Evolutionary conservation across 2,797 vertebrate genomes (phyloP).

Genomic region (Argentina silus): DNA sequence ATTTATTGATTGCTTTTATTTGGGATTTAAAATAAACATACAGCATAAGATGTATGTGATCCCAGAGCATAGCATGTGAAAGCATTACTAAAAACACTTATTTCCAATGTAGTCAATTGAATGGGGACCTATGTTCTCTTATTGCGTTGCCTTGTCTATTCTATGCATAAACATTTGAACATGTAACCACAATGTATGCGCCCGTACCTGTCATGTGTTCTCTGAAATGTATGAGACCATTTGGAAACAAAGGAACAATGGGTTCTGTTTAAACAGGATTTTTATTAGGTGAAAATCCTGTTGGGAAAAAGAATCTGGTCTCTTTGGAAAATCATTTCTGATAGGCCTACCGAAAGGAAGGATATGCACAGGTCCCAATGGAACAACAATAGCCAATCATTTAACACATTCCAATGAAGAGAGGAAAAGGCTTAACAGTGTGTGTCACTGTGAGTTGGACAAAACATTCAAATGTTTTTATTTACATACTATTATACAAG

Average conservation of each 20-base stretch:
- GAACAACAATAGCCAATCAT: too few species aligned
- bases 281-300: slow-evolving; percentile 8
- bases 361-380: background rate
- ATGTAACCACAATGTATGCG: background rate
- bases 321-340: background rate
- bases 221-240: slow-evolving; percentile 29
- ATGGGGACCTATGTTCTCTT: too few species aligned
- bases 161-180: slow-evolving; percentile 48
- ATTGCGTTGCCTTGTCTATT: too few species aligned
- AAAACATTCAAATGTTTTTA: background rate
- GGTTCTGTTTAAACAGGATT: slow-evolving; percentile 22
- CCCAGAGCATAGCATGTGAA: too few species aligned
- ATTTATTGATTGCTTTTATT: too few species aligned
- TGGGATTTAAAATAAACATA: too few species aligned
- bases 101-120: too few species aligned
- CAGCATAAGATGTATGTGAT: too few species aligned
- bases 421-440: background rate
- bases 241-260: background rate
- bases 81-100: too few species aligned
- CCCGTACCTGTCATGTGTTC: slow-evolving; percentile 42
- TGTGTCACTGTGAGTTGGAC: background rate
- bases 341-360: background rate
- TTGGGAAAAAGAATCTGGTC: background rate
- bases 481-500: background rate
- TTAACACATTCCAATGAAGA: background rate